Evolutionary conservation across 2,797 vertebrate species (phyloP).

Genomic region (Anguilla marmorata): DNA sequence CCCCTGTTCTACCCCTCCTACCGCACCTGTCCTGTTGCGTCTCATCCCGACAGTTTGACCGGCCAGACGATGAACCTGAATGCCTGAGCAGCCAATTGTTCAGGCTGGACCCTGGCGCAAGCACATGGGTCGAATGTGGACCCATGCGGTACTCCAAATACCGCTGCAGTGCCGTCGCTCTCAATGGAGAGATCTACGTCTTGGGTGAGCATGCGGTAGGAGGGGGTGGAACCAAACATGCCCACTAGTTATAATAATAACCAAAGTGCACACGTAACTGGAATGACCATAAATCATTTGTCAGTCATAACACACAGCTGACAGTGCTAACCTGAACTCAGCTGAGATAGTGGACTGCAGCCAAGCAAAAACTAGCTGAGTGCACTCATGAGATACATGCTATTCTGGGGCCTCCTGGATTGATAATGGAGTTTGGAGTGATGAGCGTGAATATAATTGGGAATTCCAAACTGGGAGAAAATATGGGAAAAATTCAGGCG

Average conservation of each 20-base stretch:
- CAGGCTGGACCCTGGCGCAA: constrained; percentile 84
- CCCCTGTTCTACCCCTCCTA: constrained; percentile 33
- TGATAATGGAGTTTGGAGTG: neutral
- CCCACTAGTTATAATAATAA: neutral
- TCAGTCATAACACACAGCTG: neutral
- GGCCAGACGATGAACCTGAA: constrained; percentile 92
- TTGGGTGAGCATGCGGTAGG: constrained; percentile 77
- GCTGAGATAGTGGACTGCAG: neutral
- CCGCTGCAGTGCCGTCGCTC: constrained; percentile 84
- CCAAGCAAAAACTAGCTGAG: neutral
- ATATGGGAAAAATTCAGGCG: neutral
- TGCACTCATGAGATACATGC: neutral
- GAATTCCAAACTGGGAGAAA: neutral
- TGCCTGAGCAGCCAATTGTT: constrained; percentile 89
- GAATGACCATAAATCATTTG: neutral
- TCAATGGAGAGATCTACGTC: constrained; percentile 89
- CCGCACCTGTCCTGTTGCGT: constrained; percentile 58
- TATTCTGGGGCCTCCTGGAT: neutral
- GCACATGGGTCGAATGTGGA: constrained; percentile 83
- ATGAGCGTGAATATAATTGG: neutral
- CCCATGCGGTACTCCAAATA: constrained; percentile 96
- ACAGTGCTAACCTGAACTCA: neutral
- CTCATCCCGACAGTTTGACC: constrained; percentile 70
- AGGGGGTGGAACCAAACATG: neutral
- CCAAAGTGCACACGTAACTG: neutral